Evolutionary conservation across 2,888 invertebrate species (phyloP), one percentile per base, ranked within the genome.

Genomic region (Ornithoptera alexandrae): DNA sequence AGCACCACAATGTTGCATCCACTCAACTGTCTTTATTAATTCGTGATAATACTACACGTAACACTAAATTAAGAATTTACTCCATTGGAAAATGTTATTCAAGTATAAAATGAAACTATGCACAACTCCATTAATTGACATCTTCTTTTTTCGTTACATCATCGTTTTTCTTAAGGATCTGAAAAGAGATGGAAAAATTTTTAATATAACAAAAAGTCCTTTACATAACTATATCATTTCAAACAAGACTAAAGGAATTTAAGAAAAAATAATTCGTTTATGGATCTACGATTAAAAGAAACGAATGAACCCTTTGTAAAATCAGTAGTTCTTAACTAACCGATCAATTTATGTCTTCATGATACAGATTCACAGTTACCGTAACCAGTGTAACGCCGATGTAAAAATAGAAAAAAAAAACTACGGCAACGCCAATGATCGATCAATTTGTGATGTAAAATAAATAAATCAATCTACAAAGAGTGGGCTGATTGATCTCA

Each of bases 361-460:
- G 30, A 62, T 22, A 57, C 36, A 62, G 70, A 69, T 74, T 71
- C 70, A 73, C 63, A 67, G 67, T 30, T 56, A 61, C 20, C 36
- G 22, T 61, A 60, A 69, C 67, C 53, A 62, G 68, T 67, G 50
- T 62, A 42, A 22, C 50, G 62, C 66, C 66, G 71, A 76, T 79
- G 78, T 81, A 83, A 80, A 85, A 85, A 86, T 83, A 87, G 77
- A 82, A 79, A 79, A 81, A n/a, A 79, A 79, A 81, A 84, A 81
- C 78, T 80, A 83, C 81, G 80, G 80, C 83, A 15, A 15, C 77
- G 78, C 80, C 84, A 85, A 85, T 87, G 86, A 90, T 91, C 87
- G 86, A 90, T 90, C 88, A 90, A 87, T 83, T 82, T 81, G 83
- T 87, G 88, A 89, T 87, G 87, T 88, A 87, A 87, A 90, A 89